Evolutionary conservation across 2,113 vertebrate genomes (phyloP), one percentile per base, ranked within the genome.

Genomic region (Mugil cephalus): DNA sequence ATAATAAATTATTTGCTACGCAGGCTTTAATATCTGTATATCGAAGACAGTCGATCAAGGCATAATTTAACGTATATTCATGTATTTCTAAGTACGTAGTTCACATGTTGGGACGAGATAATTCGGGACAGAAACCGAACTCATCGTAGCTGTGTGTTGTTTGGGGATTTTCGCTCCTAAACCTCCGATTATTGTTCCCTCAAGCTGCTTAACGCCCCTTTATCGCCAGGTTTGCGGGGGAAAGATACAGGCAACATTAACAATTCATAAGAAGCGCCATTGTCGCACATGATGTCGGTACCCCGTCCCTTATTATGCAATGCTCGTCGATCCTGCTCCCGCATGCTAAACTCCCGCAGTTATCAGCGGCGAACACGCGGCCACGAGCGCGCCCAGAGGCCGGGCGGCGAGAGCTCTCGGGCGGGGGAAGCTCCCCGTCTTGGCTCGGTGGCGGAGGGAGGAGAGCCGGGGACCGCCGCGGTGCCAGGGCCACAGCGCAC

Each of bases 321-420:
- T 19, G 67, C 71, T 59, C 50, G 50, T 70, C 55, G 72, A 84
- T 74, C 82, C 70, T 61, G n/a, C 83, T 77, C 74, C 50, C 69
- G 82, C 73, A 68, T 39, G 79, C 65, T 66, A 69, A 83, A 80
- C 83, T 83, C 76, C 66, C 18, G 46, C 30, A 71, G 84, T 93
- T 93, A 94, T 94, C 91, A 91, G 91, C 77, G 53, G 58, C 67
- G 17, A 92, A 88, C 93, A 94, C 40, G 82, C 88, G 88, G 89
- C 82, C 73, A 68, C 53, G 72, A 77, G 84, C 82, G 87, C 77
- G 69, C 81, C 84, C 73, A 72, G 61, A 85, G 83, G 74, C 85
- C 86, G 83, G 67, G 60, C 64, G 58, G 56, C 7, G 80, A 69
- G 77, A 30, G 80, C 75, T 77, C 72, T 51, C 40, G 61, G 84